Conservation (phyloP, 2,888 invertebrate genomes). For the Sceliomorpha sp. region DNA sequence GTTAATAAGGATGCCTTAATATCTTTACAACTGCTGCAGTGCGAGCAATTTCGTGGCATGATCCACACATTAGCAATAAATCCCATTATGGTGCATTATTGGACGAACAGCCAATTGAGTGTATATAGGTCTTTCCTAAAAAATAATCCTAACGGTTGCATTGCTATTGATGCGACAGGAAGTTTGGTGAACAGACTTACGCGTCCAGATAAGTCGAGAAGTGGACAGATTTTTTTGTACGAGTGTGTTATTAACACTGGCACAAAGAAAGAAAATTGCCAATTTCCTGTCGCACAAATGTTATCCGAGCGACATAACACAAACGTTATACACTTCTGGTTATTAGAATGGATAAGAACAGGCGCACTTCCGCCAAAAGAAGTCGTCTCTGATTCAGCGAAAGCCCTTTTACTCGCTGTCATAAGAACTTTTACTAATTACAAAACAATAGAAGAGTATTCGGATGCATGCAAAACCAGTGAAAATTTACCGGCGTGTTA, state of each 20-base stretch:
- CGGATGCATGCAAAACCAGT: conserved; percentile 7
- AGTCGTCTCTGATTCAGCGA: conserved; percentile 24
- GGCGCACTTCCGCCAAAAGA: conserved; percentile 32
- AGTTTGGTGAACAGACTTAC: no score
- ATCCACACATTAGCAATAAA: background rate
- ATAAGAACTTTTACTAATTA: conserved; percentile 17
- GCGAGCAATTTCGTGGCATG: background rate
- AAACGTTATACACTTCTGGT: conserved; percentile 30
- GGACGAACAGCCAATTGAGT: conserved; percentile 2
- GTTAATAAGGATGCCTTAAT: conserved; percentile 4
- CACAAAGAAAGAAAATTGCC: no score
- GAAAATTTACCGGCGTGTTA: conserved; percentile 11
- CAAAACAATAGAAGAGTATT: conserved; percentile 21
- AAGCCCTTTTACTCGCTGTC: conserved; percentile 13
- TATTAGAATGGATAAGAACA: conserved; percentile 22
- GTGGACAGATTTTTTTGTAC: conserved; percentile 4
- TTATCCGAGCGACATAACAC: conserved; percentile 22
- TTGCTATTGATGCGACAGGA: conserved; percentile 7
- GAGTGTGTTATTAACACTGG: conserved; percentile 1
- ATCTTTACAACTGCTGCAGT: background rate
- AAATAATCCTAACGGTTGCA: background rate
- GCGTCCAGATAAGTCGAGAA: no score
- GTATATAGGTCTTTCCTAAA: background rate
- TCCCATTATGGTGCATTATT: conserved; percentile 1
- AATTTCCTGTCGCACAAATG: conserved; percentile 24